These are phyloP conservation scores for Orthonevra nobilis DNA, from an alignment of 2,888 invertebrate species.

Conservation along the genomic window DNA sequence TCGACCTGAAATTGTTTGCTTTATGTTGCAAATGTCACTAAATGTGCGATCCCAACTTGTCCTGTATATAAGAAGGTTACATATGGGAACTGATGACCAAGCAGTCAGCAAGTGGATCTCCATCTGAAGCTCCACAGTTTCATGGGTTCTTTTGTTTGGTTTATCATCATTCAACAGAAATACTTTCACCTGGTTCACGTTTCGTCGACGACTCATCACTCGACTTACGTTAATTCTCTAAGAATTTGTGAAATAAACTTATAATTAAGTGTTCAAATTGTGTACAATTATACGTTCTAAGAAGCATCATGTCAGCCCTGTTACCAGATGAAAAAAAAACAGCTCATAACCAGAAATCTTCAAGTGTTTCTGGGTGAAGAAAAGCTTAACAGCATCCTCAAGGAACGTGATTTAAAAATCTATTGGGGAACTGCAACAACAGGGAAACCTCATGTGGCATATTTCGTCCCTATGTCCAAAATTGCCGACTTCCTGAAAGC, in stretches of 20 bases:
- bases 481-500: conserved; percentile 98
- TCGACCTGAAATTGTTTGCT: too few species aligned
- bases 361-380: conserved; percentile 97
- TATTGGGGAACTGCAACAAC: conserved; percentile 99
- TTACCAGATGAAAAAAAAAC: conserved; percentile 81
- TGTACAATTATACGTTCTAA: background rate
- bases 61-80: too few species aligned
- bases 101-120: too few species aligned
- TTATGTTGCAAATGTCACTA: too few species aligned
- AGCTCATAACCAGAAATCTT: conserved; percentile 89
- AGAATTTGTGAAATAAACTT: conserved; percentile 48
- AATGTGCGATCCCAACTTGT: too few species aligned
- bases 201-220: conserved; percentile 47
- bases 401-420: conserved; percentile 92
- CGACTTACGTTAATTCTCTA: conserved; percentile 58
- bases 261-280: conserved; percentile 32
- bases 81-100: too few species aligned
- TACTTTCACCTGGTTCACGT: conserved; percentile 47
- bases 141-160: too few species aligned
- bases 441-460: conserved; percentile 98
- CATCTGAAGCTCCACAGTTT: too few species aligned
- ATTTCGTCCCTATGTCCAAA: conserved; percentile 99
- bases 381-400: conserved; percentile 88
- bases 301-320: conserved; percentile 74
- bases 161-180: conserved; percentile 40